Conservation (phyloP, 2,888 invertebrate genomes). For the Sturmia bella region DNA sequence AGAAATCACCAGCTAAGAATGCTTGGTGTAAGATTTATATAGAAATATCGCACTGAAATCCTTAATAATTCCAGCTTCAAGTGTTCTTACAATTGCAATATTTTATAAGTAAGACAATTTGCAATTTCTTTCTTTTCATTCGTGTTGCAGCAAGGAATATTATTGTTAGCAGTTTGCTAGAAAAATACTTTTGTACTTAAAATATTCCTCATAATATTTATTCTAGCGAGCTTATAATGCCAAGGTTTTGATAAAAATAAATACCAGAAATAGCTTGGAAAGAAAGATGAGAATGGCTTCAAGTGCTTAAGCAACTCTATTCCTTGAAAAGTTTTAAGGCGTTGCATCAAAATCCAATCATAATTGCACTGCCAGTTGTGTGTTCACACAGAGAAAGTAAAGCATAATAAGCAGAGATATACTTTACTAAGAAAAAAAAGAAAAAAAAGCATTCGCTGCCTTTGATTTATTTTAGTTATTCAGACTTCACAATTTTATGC, state of each 20-base stretch:
- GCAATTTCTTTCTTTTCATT: constrained; percentile 1
- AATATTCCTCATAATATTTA: not conserved
- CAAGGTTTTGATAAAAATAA: not conserved
- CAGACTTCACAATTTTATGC: no score
- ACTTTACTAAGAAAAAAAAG: no score
- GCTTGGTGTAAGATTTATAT: constrained; percentile 32
- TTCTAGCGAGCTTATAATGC: not conserved
- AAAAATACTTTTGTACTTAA: constrained; percentile 14
- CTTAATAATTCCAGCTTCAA: constrained; percentile 56
- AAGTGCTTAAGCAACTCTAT: not conserved
- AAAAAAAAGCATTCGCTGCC: no score
- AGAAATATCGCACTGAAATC: constrained; percentile 24
- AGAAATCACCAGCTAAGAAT: constrained; percentile 35
- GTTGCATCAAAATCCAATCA: no score
- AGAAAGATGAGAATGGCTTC: not conserved
- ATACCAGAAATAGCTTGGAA: not conserved
- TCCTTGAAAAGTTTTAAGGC: no score
- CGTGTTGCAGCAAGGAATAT: constrained; percentile 19
- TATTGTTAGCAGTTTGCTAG: constrained; percentile 19
- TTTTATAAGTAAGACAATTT: constrained; percentile 24
- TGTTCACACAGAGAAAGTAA: no score
- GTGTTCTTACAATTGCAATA: constrained; percentile 38
- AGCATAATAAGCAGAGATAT: no score
- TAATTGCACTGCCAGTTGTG: no score
- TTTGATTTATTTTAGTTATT: no score